Evolutionary conservation across 92 coral and sea anemone genomes (phyloP), one percentile per base, ranked within the genome.

Genomic region (Palythoa heliodiscus): DNA sequence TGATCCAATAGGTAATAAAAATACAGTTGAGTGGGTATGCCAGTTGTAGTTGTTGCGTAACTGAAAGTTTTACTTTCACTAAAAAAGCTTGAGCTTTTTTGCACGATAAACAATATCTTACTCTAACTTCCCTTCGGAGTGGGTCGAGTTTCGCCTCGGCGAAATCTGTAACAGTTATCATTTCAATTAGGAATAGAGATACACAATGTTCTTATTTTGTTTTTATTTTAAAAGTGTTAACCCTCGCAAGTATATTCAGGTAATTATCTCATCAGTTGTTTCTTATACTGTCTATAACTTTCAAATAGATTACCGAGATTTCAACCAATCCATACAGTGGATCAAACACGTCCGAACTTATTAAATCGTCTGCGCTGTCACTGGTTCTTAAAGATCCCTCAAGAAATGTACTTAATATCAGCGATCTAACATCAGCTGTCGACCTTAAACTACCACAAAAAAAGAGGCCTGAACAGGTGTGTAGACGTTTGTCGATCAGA

Each of bases 311-410:
- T 39, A 92, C 92, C 0, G 75, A 83, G 67, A 67, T 91, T 66
- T 64, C 82, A 19, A 19, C 29, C 48, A 94, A 93, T 78, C 98
- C 98, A 54, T 89, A 82, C 89, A 88, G 85, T 22, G 85, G 93
- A 5, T 90, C 89, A 54, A 67, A 86, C 57, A 88, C 93, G 16
- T 93, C 94, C 53, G 63, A 52, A 2, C 72, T 73, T 78, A 86
- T 95, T 77, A 90, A 87, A 17, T 88, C 98, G 29, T 82, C 89
- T 20, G 83, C 94, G 13, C 43, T 93, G 66, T 92, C 98, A 24
- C 81, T 95, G 75, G 89, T 92, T 47, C 83, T 95, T 14, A 90
- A 90, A 73, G 91, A 87, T 11, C 63, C 86, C 4, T 85, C 84
- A 48, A 88, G 92, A 13, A 73, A 88, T 2, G 90, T 68, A 7